Evolutionary conservation across 2,888 invertebrate genomes (phyloP), one percentile per base, ranked within the genome.

Genomic region (Sphaerophoria taeniata): DNA sequence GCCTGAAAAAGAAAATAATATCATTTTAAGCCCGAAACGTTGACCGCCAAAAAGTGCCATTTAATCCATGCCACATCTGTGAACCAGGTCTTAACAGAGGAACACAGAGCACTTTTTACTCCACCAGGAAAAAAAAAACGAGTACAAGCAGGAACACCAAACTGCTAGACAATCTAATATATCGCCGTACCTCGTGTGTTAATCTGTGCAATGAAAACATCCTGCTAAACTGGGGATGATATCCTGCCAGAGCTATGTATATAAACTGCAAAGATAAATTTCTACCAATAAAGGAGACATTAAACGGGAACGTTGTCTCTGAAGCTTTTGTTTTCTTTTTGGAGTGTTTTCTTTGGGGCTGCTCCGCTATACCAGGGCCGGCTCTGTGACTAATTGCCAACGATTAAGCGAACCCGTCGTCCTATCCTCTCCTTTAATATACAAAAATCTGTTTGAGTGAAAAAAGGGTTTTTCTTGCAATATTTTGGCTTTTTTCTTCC

Each of bases 201-300:
- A 81, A 85, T 77, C 72, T 81, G 69, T 85, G 69, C 81, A 84
- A 53, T 78, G 58, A 74, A 56, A 75, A 69, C 47, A 60, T 55
- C 49, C 72, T 72, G 53, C 61, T 73, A 47, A 53, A 70, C 58
- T 36, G 49, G 34, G 60, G 60, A 69, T 73, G 76, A 77, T 81
- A 77, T 81, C 81, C 58, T 77, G 69, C 85, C 85, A 85, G n/a
- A n/a, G 69, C 76, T 70, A 80, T 81, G 76, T 85, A 73, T 76
- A 85, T 85, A 85, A 81, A 85, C 77, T 85, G 85, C 85, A 55
- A 81, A 85, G 85, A 85, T 85, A 85, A 81, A 85, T 85, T 85
- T 72, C 85, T 47, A 70, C 85, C 85, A 81, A 85, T 85, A 85
- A 85, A 85, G 85, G 76, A 85, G 85, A 85, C 85, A 85, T 85